Evolutionary conservation across 2,797 vertebrate genomes (phyloP), one percentile per base, ranked within the genome.

Genomic region (Enteromius unitaeniatus): DNA sequence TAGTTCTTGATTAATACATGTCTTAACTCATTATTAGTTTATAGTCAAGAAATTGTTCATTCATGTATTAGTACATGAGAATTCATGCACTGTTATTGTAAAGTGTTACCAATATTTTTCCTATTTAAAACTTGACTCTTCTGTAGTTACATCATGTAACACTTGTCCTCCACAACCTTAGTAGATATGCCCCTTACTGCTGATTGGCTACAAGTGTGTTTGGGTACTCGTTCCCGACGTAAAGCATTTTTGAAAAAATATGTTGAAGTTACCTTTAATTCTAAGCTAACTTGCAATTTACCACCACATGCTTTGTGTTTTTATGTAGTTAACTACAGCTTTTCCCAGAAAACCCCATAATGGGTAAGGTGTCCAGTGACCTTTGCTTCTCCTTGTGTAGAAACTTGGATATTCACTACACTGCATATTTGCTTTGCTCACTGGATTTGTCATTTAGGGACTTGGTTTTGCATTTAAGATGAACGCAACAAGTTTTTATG

Each of bases 361-460:
- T 68, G 15, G 31, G 2, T 72, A 37, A 58, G 70, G n/a, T 75
- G 62, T 69, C 70, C 45, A 51, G n/a, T 83, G 81, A 86, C 31
- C 64, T 81, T 64, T 64, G 64, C 17, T 28, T 60, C 19, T 45
- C 67, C 42, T 78, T 78, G 5, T 62, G 19, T 51, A 34, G 13
- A 60, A 60, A 49, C 49, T 49, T 13, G 28, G 37, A 51, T 11
- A 40, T 49, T 37, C 11, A 68, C 69, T 82, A 23, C 55, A 28
- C 53, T 74, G 14, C 49, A 53, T 78, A 69, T 85, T 69, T 79
- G 26, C 80, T 80, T 69, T 67, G 69, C 60, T 79, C 28, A 49
- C 67, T 74, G 60, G 60, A 79, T 31, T 65, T 80, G 49, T 79
- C 40, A 74, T 40, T 45, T 45, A 19, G 19, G 76, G 76, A 83